These are phyloP conservation scores for Parapristionchus giblindavisi DNA, from an alignment of 2,888 invertebrate genomes.

Conservation along the genomic window DNA sequence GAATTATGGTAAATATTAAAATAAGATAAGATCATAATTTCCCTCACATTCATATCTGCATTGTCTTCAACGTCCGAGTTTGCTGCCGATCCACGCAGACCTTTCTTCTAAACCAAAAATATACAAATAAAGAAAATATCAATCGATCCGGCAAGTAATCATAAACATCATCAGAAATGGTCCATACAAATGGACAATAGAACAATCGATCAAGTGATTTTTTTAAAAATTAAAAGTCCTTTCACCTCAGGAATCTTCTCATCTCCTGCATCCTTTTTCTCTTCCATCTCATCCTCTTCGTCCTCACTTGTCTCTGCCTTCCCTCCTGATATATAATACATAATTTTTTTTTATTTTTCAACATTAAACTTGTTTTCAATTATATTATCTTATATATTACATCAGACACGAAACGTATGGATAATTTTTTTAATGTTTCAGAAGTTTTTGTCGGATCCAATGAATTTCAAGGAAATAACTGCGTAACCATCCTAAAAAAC, in stretches of 20 bases:
- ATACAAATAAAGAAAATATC: too few species aligned
- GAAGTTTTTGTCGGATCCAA: neutral
- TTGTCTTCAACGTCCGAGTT: slow-evolving; percentile 28
- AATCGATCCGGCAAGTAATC: too few species aligned
- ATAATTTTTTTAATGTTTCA: too few species aligned
- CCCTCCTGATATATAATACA: slow-evolving; percentile 2
- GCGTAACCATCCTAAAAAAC: neutral
- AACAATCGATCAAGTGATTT: too few species aligned
- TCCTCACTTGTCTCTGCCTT: slow-evolving; percentile 46
- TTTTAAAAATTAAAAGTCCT: neutral
- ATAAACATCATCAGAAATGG: too few species aligned
- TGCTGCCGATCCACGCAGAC: slow-evolving; percentile 35
- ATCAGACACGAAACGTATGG: neutral
- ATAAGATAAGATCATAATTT: neutral
- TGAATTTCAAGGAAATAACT: neutral
- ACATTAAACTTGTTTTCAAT: neutral
- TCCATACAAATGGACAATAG: too few species aligned
- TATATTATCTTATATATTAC: neutral
- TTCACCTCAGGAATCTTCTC: slow-evolving; percentile 4
- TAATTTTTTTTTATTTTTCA: neutral
- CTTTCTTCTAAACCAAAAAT: slow-evolving; percentile 1
- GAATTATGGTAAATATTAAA: too few species aligned
- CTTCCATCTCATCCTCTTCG: slow-evolving; percentile 44
- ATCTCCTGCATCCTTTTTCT: slow-evolving; percentile 40
- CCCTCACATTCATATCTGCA: slow-evolving; percentile 37